These are phyloP conservation scores for Setophaga coronata DNA, from an alignment of 2,113 vertebrate species.

Conservation along the genomic window DNA sequence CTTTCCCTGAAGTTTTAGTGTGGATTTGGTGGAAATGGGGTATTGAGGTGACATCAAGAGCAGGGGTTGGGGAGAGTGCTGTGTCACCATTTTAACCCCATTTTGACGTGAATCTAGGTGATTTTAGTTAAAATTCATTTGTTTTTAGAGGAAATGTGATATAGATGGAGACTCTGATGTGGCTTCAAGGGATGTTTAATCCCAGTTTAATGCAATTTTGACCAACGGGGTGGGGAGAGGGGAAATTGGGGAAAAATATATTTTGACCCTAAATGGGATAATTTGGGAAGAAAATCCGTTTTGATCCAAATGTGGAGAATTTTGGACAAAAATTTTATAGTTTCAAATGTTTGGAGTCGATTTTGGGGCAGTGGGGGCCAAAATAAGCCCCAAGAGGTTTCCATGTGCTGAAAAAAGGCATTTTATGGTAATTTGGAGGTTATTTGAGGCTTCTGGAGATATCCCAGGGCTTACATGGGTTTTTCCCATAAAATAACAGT, in stretches of 20 bases:
- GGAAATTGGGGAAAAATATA: neutral
- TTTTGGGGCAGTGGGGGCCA: accelerated
- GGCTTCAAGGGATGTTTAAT: neutral
- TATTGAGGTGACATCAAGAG: neutral
- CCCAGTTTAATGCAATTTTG: neutral
- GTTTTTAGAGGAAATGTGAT: neutral
- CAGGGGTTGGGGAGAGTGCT: too few relatives aligned
- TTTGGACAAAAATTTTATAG: neutral
- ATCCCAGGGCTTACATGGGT: neutral
- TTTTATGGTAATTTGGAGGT: neutral
- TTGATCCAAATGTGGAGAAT: neutral
- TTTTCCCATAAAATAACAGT: neutral
- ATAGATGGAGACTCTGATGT: neutral
- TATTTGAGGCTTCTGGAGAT: neutral
- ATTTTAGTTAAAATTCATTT: neutral
- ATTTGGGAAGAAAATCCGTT: neutral
- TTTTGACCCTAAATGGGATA: neutral
- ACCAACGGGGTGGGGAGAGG: accelerated
- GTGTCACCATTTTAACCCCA: neutral
- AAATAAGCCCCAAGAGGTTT: neutral
- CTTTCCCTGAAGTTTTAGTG: neutral
- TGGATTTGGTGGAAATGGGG: neutral
- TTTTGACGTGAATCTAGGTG: neutral
- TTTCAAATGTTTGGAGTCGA: neutral
- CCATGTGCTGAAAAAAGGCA: neutral